Evolutionary conservation across 2,797 vertebrate species (phyloP).

Genomic region (Onychomys leucogaster): DNA sequence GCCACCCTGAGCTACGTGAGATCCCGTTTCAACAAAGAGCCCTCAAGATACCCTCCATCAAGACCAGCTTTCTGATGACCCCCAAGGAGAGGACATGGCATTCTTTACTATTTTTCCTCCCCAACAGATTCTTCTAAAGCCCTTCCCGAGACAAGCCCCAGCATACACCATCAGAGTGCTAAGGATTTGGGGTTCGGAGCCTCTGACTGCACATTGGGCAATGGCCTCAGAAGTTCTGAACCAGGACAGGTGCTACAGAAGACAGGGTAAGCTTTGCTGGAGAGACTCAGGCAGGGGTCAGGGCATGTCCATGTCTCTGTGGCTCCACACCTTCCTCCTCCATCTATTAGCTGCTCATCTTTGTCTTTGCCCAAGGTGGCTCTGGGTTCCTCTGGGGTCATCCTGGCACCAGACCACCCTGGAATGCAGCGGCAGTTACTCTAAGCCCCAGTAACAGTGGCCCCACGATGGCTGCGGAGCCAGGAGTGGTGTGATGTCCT

Average conservation of each 20-base stretch:
- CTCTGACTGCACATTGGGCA: neutral
- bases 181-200: neutral
- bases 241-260: neutral
- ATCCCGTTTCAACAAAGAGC: neutral
- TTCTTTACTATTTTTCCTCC: neutral
- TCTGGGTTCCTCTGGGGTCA: neutral
- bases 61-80: neutral
- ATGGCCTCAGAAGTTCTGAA: neutral
- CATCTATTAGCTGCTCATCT: neutral
- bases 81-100: neutral
- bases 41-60: neutral
- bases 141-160: neutral
- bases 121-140: slow-evolving; percentile 18
- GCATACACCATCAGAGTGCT: neutral
- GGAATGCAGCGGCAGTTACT: slow-evolving; percentile 35
- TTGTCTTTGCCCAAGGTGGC: neutral
- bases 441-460: neutral
- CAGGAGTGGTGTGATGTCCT: neutral
- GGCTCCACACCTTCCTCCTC: neutral
- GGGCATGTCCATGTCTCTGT: neutral
- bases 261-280: neutral
- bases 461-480: neutral
- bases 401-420: neutral
- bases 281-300: neutral
- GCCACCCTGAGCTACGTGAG: neutral